Percentiles rank a stretch among this genome's conserved stretches.
phyloP scores from a whole-genome alignment of 2,113 vertebrate species.

The Geococcyx californianus region DNA sequence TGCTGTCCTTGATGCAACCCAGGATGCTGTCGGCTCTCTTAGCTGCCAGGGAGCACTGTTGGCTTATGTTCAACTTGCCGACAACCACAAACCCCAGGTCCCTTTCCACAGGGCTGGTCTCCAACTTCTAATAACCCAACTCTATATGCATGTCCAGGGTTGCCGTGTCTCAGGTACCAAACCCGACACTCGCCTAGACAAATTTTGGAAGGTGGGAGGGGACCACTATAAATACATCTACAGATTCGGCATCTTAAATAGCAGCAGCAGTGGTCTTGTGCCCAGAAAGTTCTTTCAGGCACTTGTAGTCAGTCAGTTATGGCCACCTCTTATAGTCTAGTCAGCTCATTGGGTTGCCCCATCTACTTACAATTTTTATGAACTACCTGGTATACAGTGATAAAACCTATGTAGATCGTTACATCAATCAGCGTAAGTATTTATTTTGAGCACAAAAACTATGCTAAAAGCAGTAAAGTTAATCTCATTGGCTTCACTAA shows the following conservation, averaged over 20 bases:
- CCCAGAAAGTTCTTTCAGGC: not conserved
- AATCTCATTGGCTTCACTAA: not conserved
- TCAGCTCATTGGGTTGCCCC: not conserved
- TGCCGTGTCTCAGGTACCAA: no score
- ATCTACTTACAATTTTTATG: not conserved
- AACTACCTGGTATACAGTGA: not conserved
- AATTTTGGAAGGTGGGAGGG: not conserved
- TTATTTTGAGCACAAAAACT: not conserved
- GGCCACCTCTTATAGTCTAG: not conserved
- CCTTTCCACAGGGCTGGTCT: no score
- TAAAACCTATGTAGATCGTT: not conserved
- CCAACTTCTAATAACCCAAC: no score
- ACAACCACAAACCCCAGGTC: no score
- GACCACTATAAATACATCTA: not conserved
- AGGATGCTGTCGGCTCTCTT: no score
- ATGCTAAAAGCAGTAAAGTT: not conserved
- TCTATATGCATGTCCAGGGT: no score
- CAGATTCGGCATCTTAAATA: not conserved
- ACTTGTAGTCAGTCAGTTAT: not conserved
- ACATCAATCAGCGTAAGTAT: not conserved
- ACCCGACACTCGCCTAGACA: no score
- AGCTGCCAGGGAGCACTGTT: no score
- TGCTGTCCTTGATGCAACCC: no score
- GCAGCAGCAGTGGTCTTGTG: not conserved
- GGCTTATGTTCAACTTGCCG: no score